Base-by-base conservation (phyloP, 1,140 invertebrate species). In the Eupristina koningsbergeri region DNA sequence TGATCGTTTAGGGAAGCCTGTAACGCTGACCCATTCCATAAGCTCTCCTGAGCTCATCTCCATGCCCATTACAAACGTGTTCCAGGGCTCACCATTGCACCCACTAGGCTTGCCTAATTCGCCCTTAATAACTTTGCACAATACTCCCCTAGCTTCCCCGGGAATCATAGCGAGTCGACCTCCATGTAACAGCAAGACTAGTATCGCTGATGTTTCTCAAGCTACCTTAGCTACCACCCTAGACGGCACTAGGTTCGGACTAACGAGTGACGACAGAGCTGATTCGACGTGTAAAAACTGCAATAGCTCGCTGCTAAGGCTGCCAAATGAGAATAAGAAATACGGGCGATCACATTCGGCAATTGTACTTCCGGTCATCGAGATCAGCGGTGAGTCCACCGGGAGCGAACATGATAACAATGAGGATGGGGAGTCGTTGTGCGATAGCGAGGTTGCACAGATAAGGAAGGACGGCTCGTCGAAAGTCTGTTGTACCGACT, bases 21-120 rank as follows among this genome's bases (percentile, higher is more conserved):
- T 88, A n/a, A 64, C 71, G 7, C 84, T 92, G 45, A 86, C 90
- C 9, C 91, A 92, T 69, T 92, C 92, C 11, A 39, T 90, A 29
- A 93, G 92, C 83, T 92, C 91, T n/a, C 92, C 92, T n/a, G 91
- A 92, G 45, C 82, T 93, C 26, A 19, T 73, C 7, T 73, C 50
- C n/a, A 5, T 36, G 61, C 79, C 83, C 11, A 41, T 79, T 34
- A 29, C 61, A 26, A 79, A 74, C 77, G 69, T 80, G 36, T 31
- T 75, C 17, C 53, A 63, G 53, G 71, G 45, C 15, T 31, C n/a
- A 15, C 89, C 89, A 50, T 84, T 88, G n/a, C 88, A 0, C 15
- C 31, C 64, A 89, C 22, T 74, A 79, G 39, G 63, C 76, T 61
- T 84, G 69, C 47, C 83, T 73, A 78, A 71, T 13, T 58, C 81